These are phyloP conservation scores for Polydrusus cervinus DNA, from an alignment of 2,888 invertebrate species.

Conservation along the genomic window DNA sequence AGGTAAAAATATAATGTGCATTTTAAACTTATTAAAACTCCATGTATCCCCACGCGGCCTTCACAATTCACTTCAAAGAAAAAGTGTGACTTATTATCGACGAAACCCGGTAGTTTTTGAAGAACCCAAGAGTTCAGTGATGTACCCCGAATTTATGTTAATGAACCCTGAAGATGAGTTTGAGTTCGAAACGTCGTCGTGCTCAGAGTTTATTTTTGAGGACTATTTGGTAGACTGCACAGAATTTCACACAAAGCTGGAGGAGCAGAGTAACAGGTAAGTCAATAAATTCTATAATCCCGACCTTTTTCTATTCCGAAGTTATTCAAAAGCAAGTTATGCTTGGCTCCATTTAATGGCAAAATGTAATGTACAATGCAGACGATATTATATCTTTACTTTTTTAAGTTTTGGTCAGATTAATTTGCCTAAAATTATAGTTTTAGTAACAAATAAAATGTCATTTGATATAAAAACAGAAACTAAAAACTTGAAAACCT, in stretches of 20 bases:
- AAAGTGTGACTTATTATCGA: slow-evolving; percentile 50
- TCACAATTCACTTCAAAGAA: slow-evolving; percentile 64
- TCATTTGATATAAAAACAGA: too few relatives aligned
- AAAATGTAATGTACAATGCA: too few relatives aligned
- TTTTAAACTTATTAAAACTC: slow-evolving; percentile 74
- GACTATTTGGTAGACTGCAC: slow-evolving; percentile 56
- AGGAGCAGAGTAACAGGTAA: slow-evolving; percentile 52
- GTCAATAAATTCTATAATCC: slow-evolving; percentile 18
- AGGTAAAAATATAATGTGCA: slow-evolving; percentile 71
- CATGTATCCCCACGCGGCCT: slow-evolving; percentile 71
- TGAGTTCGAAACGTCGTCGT: slow-evolving; percentile 56
- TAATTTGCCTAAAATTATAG: too few relatives aligned
- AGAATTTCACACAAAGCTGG: slow-evolving; percentile 56
- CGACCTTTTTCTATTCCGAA: too few relatives aligned
- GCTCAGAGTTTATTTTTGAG: slow-evolving; percentile 57
- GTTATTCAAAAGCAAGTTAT: too few relatives aligned
- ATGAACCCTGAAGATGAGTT: slow-evolving; percentile 54
- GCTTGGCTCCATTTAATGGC: too few relatives aligned
- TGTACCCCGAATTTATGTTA: slow-evolving; percentile 59
- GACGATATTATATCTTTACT: too few relatives aligned
- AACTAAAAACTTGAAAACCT: too few relatives aligned
- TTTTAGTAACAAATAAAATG: too few relatives aligned
- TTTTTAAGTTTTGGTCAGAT: too few relatives aligned
- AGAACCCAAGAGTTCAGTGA: slow-evolving; percentile 44
- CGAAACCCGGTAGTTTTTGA: slow-evolving; percentile 54